Conservation (phyloP, 2,888 invertebrate genomes). For the Orthosia gracilis region DNA sequence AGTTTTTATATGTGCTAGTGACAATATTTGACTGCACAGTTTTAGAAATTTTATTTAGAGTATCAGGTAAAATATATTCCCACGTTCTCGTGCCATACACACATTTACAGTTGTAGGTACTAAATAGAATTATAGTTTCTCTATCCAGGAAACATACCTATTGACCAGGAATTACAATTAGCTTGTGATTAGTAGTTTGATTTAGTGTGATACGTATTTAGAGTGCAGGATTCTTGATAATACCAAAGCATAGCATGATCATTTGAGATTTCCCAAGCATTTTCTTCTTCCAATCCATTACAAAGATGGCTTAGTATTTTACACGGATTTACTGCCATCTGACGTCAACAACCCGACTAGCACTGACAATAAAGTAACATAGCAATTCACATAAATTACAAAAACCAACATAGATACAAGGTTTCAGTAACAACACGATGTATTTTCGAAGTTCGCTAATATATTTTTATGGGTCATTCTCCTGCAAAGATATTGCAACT, state of each 20-base stretch:
- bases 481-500: conserved; percentile 62
- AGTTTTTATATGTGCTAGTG: no score
- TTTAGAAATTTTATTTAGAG: no score
- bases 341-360: not conserved
- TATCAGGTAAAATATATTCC: no score
- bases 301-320: conserved; percentile 5
- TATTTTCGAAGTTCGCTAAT: conserved; percentile 31
- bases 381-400: conserved; percentile 25
- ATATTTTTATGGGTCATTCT: conserved; percentile 49
- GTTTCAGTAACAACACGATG: conserved; percentile 27
- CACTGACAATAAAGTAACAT: conserved; percentile 30
- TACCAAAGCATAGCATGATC: not conserved
- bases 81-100: no score
- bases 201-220: no score
- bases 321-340: not conserved
- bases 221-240: not conserved
- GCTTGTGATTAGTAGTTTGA: no score
- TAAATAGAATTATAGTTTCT: no score
- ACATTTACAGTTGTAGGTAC: no score
- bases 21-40: no score
- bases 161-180: no score
- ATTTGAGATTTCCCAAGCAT: not conserved
- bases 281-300: not conserved
- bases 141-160: no score
- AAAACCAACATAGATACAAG: conserved; percentile 30